phyloP scores from a whole-genome alignment of 2,113 vertebrate species.

The Petaurus breviceps region DNA sequence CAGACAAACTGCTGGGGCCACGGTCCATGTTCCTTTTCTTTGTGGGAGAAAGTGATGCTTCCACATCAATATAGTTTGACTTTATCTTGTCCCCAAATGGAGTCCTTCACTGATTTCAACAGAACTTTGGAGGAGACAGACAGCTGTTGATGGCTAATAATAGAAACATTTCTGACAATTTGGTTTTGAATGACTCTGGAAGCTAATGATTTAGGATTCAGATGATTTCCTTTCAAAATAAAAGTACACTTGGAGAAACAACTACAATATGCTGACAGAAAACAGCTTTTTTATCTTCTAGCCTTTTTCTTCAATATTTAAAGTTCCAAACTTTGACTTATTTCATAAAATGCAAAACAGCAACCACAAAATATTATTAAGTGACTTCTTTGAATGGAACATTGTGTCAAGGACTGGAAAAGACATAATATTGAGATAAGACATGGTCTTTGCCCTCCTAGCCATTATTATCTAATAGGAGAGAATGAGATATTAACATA shows the following conservation, averaged over 20 bases:
- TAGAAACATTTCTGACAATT: neutral
- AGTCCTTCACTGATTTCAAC: constrained; percentile 5
- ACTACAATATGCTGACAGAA: constrained; percentile 33
- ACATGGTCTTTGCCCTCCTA: neutral
- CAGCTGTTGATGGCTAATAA: neutral
- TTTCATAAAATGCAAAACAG: neutral
- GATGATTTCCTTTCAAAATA: constrained; percentile 51
- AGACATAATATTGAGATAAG: neutral
- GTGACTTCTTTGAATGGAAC: neutral
- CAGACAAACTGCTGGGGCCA: neutral
- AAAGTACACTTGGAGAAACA: constrained; percentile 51
- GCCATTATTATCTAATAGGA: neutral
- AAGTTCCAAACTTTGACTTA: constrained; percentile 53
- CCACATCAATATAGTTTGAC: neutral
- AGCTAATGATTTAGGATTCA: neutral
- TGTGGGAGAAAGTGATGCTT: neutral
- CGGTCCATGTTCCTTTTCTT: neutral
- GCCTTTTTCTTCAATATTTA: constrained; percentile 61
- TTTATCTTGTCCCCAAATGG: neutral
- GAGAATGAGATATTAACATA: neutral
- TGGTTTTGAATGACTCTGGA: constrained; percentile 2
- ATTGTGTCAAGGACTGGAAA: neutral
- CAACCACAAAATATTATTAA: neutral
- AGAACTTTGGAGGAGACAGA: neutral
- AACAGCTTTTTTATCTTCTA: constrained; percentile 44